phyloP scores from a whole-genome alignment of 2,113 vertebrate genomes.

The Girardinichthys multiradiatus region DNA sequence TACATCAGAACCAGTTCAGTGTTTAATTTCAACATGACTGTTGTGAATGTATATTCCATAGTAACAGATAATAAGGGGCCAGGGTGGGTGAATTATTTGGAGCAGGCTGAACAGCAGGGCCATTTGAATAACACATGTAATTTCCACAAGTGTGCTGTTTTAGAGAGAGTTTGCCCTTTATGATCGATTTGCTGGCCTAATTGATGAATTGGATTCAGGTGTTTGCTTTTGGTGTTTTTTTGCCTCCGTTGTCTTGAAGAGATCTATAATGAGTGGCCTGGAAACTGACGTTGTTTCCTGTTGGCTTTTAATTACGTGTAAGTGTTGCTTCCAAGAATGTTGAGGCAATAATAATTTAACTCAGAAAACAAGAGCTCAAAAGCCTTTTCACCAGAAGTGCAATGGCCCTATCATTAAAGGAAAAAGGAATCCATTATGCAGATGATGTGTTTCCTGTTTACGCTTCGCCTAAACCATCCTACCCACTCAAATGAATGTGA shows the following conservation, averaged over 20 bases:
- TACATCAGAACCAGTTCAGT: no score
- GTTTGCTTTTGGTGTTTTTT: no score
- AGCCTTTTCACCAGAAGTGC: neutral
- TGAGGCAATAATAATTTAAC: neutral
- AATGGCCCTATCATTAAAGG: neutral
- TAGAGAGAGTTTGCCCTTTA: slow-evolving; percentile 29
- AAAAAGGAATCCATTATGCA: neutral
- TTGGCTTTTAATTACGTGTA: slow-evolving; percentile 1
- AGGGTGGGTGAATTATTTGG: slow-evolving; percentile 48
- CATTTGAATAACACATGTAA: slow-evolving; percentile 62
- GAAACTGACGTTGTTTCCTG: neutral
- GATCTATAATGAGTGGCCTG: slow-evolving; percentile 8
- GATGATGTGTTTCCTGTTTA: neutral
- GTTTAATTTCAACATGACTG: neutral
- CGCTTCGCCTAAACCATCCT: neutral
- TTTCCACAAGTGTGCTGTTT: slow-evolving; percentile 61
- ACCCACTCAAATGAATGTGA: neutral
- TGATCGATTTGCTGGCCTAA: slow-evolving; percentile 34
- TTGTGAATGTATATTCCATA: slow-evolving; percentile 10
- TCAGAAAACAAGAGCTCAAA: neutral
- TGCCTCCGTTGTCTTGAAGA: slow-evolving; percentile 23
- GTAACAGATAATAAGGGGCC: slow-evolving; percentile 28
- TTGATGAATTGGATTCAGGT: slow-evolving; percentile 39
- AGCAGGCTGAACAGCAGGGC: slow-evolving; percentile 37
- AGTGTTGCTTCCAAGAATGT: neutral